Evolutionary conservation across 2,888 invertebrate species (phyloP).

Genomic region (Cephus nigrinus): DNA sequence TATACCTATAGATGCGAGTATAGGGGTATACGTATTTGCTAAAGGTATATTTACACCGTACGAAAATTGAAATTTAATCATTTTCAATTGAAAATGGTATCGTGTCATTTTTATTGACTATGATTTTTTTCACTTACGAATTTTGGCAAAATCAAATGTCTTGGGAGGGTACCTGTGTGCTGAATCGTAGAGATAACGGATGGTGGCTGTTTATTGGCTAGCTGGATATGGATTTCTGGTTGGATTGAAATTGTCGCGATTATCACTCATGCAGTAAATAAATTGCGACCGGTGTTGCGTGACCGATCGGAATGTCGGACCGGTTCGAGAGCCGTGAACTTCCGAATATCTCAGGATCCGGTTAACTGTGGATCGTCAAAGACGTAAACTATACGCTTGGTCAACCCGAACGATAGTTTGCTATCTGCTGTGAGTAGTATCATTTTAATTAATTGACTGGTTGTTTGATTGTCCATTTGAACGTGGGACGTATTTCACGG

Average conservation of each 20-base stretch:
- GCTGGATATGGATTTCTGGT: neutral
- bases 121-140: too few relatives aligned
- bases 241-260: too few relatives aligned
- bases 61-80: neutral
- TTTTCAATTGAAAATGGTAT: neutral
- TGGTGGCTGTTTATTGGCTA: neutral
- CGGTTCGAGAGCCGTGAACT: neutral
- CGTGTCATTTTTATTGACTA: too few relatives aligned
- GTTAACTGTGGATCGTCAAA: constrained; percentile 1
- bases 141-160: too few relatives aligned
- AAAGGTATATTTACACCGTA: neutral
- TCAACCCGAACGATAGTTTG: neutral
- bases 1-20: too few relatives aligned
- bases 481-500: neutral
- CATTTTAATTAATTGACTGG: neutral
- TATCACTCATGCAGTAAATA: too few relatives aligned
- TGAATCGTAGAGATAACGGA: neutral
- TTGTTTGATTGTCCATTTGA: neutral
- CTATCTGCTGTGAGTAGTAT: neutral
- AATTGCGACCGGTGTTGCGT: neutral
- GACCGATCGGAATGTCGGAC: neutral
- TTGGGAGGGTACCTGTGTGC: neutral
- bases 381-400: constrained; percentile 1
- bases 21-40: too few relatives aligned
- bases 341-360: constrained; percentile 2